Conservation (phyloP, 2,888 invertebrate genomes). For the Campaea margaritaria region DNA sequence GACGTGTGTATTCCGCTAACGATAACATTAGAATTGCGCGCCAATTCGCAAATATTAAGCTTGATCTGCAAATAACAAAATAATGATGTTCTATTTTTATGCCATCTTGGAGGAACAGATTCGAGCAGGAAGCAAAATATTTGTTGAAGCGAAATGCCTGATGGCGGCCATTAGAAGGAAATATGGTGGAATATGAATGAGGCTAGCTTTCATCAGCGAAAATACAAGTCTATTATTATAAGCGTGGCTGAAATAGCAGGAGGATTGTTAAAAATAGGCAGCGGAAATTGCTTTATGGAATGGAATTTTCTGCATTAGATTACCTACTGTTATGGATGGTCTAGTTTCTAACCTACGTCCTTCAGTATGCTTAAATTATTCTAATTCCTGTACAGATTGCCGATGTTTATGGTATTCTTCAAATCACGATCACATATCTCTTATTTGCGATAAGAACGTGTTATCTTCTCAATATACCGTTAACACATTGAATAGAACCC, state of each 20-base stretch:
- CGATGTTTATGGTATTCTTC: no score
- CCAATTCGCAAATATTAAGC: constrained; percentile 17
- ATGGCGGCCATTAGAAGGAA: constrained; percentile 18
- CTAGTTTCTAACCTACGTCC: no score
- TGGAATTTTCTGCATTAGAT: no score
- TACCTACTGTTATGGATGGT: no score
- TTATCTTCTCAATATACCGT: no score
- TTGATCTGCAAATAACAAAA: constrained; percentile 9
- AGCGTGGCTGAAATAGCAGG: constrained; percentile 3
- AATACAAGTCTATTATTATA: constrained; percentile 18
- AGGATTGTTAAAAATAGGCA: not conserved
- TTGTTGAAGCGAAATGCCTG: constrained; percentile 13
- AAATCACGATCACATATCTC: no score
- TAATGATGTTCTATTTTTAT: constrained; percentile 15
- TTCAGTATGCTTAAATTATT: no score
- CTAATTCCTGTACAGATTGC: no score
- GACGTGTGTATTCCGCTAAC: constrained; percentile 8
- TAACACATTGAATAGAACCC: no score
- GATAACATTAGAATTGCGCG: constrained; percentile 14
- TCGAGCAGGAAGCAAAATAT: constrained; percentile 25
- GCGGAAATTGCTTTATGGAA: no score
- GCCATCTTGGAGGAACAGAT: constrained; percentile 5
- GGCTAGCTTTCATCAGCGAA: constrained; percentile 5
- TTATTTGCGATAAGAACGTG: no score
- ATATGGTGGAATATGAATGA: constrained; percentile 11